A percentile compares a stretch with the other conserved stretches of the same genome.
These are phyloP conservation scores for Mergus octosetaceus DNA, from an alignment of 2,797 vertebrate genomes.

Conservation along the genomic window DNA sequence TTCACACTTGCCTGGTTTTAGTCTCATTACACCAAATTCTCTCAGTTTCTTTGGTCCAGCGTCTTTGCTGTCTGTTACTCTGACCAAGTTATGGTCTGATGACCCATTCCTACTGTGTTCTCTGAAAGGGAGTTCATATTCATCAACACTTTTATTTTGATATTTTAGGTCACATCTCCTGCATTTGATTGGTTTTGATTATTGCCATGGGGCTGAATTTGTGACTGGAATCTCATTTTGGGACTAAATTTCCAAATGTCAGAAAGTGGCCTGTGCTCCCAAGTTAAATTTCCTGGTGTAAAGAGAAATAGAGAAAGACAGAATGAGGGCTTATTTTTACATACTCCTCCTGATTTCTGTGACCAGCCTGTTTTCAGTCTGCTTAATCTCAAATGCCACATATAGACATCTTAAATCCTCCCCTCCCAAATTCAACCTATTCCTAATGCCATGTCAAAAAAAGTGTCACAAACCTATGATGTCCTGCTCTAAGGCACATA, in stretches of 20 bases:
- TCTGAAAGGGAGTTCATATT: neutral
- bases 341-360: neutral
- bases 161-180: conserved; percentile 34
- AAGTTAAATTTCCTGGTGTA: neutral
- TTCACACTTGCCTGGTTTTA: neutral
- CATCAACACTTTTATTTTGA: conserved; percentile 7
- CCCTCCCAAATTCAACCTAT: neutral
- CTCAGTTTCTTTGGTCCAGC: neutral
- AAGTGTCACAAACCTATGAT: neutral
- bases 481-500: neutral
- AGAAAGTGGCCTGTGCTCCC: neutral
- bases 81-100: neutral
- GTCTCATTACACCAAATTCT: neutral
- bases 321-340: conserved; percentile 32
- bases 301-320: conserved; percentile 15
- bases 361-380: conserved; percentile 4
- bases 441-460: neutral
- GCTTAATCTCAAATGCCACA: neutral
- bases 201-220: conserved; percentile 11
- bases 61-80: neutral
- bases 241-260: conserved; percentile 31
- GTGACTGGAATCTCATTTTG: neutral
- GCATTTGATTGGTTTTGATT: conserved; percentile 6
- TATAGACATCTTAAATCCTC: neutral
- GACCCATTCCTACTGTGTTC: neutral